Conservation (phyloP, 2,113 vertebrate species). For the Trichechus manatus region DNA sequence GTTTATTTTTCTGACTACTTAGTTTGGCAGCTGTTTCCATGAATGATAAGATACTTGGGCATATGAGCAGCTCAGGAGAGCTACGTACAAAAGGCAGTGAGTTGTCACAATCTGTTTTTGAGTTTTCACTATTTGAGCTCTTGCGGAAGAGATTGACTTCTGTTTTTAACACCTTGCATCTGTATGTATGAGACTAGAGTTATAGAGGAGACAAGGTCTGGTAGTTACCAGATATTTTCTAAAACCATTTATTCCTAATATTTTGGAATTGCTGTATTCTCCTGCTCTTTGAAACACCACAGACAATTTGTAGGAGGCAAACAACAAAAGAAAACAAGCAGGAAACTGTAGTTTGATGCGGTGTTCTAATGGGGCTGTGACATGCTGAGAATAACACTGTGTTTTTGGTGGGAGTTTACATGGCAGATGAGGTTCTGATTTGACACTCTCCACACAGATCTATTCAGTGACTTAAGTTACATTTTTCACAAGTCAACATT, state of each 20-base stretch:
- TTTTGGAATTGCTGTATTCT: not conserved
- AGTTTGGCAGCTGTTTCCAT: not conserved
- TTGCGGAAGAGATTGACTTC: not conserved
- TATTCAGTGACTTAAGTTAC: not conserved
- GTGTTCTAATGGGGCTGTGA: not conserved
- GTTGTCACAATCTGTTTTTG: not conserved
- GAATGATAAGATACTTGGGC: not conserved
- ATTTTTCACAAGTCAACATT: not conserved
- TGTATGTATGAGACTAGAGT: not conserved
- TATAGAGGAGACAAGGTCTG: not conserved
- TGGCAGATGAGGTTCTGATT: not conserved
- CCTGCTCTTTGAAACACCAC: not conserved
- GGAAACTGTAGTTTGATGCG: not conserved
- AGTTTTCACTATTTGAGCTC: not conserved
- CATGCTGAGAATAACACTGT: not conserved
- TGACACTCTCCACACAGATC: not conserved
- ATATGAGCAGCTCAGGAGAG: not conserved
- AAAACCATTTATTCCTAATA: not conserved
- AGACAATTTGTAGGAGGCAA: not conserved
- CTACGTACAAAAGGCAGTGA: not conserved
- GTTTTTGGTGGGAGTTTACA: not conserved
- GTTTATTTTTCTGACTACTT: not conserved
- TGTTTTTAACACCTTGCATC: not conserved
- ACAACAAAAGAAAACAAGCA: not conserved
- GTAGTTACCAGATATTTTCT: not conserved